Evolutionary conservation across 2,888 invertebrate species (phyloP).

Genomic region (Lasioglossum pauxillum): DNA sequence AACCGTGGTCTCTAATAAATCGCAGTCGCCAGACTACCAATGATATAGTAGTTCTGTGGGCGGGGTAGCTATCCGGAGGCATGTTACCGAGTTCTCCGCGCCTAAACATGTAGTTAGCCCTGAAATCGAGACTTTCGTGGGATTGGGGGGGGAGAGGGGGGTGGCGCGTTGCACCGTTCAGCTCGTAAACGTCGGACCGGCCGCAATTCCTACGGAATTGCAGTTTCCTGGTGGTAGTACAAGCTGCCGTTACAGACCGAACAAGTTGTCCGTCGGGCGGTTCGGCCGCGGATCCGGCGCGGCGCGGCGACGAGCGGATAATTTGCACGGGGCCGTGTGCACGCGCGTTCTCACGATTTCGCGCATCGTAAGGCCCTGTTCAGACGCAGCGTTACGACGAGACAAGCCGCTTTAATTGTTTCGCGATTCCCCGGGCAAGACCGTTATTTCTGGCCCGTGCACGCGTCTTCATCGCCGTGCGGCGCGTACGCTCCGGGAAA

Average conservation of each 20-base stretch:
- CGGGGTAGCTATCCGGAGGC: constrained; percentile 9
- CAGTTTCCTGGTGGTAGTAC: constrained; percentile 55
- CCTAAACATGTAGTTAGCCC: constrained; percentile 39
- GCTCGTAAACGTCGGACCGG: constrained; percentile 42
- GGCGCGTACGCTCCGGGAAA: constrained; percentile 19
- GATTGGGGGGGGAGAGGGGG: constrained; percentile 6
- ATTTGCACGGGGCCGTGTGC: not conserved
- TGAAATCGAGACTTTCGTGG: constrained; percentile 36
- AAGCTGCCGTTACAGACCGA: constrained; percentile 38
- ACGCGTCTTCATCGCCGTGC: constrained; percentile 35
- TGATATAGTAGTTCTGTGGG: constrained; percentile 26
- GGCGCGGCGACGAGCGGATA: not conserved
- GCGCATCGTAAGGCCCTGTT: constrained; percentile 18
- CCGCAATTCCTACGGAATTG: constrained; percentile 47
- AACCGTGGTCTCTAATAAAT: not conserved
- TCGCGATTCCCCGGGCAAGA: constrained; percentile 51
- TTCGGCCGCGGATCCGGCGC: not conserved
- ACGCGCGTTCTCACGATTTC: constrained; percentile 12
- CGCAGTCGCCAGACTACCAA: not conserved
- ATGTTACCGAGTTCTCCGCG: constrained; percentile 34
- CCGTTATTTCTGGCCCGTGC: constrained; percentile 60
- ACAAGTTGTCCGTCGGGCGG: constrained; percentile 43
- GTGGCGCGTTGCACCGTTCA: constrained; percentile 4
- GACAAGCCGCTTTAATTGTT: constrained; percentile 65
- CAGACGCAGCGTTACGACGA: constrained; percentile 46